Evolutionary conservation across 2,113 vertebrate species (phyloP).

Genomic region (Heterocephalus glaber): DNA sequence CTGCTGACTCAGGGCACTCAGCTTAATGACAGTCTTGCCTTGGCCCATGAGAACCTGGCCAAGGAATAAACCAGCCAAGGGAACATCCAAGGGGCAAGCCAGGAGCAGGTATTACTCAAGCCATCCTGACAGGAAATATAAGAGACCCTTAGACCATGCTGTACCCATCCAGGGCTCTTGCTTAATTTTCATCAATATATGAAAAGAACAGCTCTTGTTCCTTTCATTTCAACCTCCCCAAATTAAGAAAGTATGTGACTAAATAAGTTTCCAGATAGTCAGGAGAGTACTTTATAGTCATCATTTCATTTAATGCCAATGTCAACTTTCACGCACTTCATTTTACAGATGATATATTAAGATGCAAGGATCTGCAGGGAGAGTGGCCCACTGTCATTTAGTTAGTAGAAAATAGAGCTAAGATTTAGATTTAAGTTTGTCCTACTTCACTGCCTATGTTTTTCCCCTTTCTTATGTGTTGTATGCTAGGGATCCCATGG

Average conservation of each 20-base stretch:
- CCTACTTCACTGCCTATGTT: background rate
- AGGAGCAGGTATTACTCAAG: background rate
- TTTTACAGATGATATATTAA: background rate
- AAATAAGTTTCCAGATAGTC: background rate
- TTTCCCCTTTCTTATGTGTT: background rate
- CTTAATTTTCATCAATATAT: constrained; percentile 26
- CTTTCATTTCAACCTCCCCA: constrained; percentile 25
- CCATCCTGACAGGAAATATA: background rate
- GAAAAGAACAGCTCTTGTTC: background rate
- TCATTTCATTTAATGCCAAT: constrained; percentile 26
- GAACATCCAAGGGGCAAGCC: background rate
- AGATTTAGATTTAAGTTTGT: background rate
- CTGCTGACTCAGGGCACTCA: background rate
- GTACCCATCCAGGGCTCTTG: background rate
- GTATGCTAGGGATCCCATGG: background rate
- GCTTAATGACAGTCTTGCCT: background rate
- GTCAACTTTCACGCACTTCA: background rate
- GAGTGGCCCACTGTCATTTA: background rate
- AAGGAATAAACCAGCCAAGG: background rate
- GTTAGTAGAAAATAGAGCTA: constrained; percentile 13
- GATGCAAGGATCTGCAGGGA: constrained; percentile 35
- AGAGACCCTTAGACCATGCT: background rate
- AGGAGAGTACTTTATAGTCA: background rate
- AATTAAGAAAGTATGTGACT: constrained; percentile 13
- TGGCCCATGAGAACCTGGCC: background rate